Conservation (phyloP, 1,140 invertebrate genomes). For the Drosophila navojoa region DNA sequence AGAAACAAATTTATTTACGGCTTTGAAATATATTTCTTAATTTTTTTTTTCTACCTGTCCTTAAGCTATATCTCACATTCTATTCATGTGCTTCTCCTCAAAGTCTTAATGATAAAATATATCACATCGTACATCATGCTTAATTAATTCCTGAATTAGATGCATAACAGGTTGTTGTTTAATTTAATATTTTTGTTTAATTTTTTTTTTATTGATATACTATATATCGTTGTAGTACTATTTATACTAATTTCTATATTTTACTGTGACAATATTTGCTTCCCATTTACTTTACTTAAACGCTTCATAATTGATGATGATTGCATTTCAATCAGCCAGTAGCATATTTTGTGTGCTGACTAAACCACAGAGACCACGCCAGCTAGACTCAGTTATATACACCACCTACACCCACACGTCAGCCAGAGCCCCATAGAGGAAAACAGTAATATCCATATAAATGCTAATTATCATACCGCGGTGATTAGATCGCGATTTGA, state of each 20-base stretch:
- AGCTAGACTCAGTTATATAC: not conserved
- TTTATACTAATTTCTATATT: no score
- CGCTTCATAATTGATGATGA: constrained; percentile 56
- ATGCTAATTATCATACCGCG: constrained; percentile 65
- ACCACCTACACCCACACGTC: not conserved
- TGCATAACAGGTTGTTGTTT: not conserved
- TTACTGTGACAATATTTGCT: not conserved
- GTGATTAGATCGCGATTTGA: constrained; percentile 60
- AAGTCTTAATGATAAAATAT: no score
- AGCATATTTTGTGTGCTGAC: constrained; percentile 7
- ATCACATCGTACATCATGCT: not conserved
- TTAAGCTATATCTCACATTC: no score
- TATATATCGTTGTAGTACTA: no score
- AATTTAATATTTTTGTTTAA: not conserved
- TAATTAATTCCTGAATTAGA: not conserved
- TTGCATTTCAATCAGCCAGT: constrained; percentile 43
- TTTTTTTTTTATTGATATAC: not conserved
- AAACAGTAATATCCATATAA: constrained; percentile 36
- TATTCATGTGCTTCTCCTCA: no score
- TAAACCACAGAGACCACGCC: not conserved
- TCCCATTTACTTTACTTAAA: constrained; percentile 23
- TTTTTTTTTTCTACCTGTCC: no score
- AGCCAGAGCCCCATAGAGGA: not conserved
- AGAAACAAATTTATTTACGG: no score
- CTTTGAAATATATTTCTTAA: no score